Base-by-base conservation (phyloP, 2,888 invertebrate species). In the Latrodectus hesperus region DNA sequence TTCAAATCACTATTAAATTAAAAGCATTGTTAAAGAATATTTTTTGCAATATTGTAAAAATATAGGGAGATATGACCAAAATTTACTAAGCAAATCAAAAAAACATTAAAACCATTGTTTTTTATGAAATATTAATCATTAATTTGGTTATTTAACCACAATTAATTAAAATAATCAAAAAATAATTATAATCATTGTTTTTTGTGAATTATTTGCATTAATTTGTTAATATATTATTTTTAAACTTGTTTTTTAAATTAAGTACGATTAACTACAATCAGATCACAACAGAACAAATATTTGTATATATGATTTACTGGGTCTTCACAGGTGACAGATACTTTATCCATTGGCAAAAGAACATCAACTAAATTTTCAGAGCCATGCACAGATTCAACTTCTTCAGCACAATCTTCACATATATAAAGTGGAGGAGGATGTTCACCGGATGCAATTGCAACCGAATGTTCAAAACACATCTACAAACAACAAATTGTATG, bases 301-400 rank as follows among this genome's bases (percentile, higher is more conserved):
- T 6, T 38, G 6, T 38, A 38, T 38, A 38, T 38, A 38, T 38
- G 49, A 78, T 90, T 89, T 91, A 96, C 96, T 94, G 98, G 98
- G 92, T 98, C 98, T 93, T 99, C 98, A 92, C 99, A 99, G 81
- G 96, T 95, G 94, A 97, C 96, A 0, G 98, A 97, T 11, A 98
- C 97, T 93, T 97, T 97, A 91, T 97, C 97, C 94, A 98, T 97
- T 0, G 98, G 98, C 92, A 98, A 96, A 68, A 93, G 90, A 26
- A 93, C 91, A 89, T 93, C 93, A 16, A 92, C 91, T 90, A 93
- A 91, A 89, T 92, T 97, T 96, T 92, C 97, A 96, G 70, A 82
- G 84, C 91, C 91, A 88, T 93, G 92, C 5, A 93, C 92, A 80
- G 92, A 91, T 85, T 92, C 91, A 74, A 93, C 92, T 55, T 92